A percentile compares a stretch with the other conserved stretches of the same genome.
phyloP scores from a whole-genome alignment of 2,797 vertebrate species.

The Kryptolebias ocellatus region DNA sequence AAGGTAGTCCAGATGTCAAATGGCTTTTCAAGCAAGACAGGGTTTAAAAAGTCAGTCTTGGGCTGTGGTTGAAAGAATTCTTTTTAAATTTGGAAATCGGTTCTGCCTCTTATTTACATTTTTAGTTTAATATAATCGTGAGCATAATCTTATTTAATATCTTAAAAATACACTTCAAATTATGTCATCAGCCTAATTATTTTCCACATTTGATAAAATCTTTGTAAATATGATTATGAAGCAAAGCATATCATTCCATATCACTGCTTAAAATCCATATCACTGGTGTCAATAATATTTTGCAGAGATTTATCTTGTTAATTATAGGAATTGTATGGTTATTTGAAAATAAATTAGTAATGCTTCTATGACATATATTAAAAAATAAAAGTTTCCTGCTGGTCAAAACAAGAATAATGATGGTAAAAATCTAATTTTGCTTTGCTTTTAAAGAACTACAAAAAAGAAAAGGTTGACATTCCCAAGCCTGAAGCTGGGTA shows the following conservation, averaged over 20 bases:
- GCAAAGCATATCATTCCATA: not conserved
- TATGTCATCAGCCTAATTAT: conserved; percentile 4
- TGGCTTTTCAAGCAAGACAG: no score
- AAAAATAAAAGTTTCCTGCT: conserved; percentile 16
- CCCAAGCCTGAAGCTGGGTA: conserved; percentile 50
- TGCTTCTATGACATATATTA: no score
- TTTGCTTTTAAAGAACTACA: conserved; percentile 26
- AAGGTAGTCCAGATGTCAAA: no score
- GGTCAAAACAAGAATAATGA: conserved; percentile 33
- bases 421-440: conserved; percentile 43
- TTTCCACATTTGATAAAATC: not conserved
- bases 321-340: no score
- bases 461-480: conserved; percentile 45
- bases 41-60: not conserved
- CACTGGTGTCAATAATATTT: not conserved
- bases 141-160: not conserved
- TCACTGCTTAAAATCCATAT: not conserved
- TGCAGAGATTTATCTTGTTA: no score
- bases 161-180: not conserved
- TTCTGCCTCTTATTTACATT: not conserved
- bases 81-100: not conserved
- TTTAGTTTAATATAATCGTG: not conserved
- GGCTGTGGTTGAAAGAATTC: not conserved
- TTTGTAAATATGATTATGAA: not conserved
- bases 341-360: no score